These are phyloP conservation scores for Gymnogyps californianus DNA, from an alignment of 2,113 vertebrate species.

Conservation along the genomic window DNA sequence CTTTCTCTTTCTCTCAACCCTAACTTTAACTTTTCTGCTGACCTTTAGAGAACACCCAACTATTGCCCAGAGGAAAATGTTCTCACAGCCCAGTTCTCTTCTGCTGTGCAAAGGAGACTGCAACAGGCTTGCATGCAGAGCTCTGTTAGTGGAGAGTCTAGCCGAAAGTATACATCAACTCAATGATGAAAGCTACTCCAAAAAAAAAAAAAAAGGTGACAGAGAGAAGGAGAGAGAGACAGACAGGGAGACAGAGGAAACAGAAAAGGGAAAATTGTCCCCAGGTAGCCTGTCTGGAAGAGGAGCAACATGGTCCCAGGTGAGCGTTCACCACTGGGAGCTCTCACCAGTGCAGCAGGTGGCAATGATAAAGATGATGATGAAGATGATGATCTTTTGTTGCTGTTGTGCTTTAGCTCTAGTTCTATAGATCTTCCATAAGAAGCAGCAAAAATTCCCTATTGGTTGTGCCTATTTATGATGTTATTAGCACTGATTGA, in stretches of 20 bases:
- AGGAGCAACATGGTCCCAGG: not conserved
- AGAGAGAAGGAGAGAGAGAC: not conserved
- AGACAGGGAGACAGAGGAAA: not conserved
- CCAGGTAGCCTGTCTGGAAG: not conserved
- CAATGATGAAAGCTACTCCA: not conserved
- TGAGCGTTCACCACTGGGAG: not conserved
- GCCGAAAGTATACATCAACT: fast-evolving
- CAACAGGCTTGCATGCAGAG: not conserved
- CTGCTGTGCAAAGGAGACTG: not conserved
- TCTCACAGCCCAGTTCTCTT: not conserved
- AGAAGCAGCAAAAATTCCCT: not conserved
- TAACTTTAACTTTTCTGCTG: not conserved
- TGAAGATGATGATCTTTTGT: not conserved
- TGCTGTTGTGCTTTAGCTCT: not conserved
- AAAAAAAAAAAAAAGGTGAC: not conserved
- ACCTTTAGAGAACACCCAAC: not conserved
- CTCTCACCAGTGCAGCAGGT: not conserved
- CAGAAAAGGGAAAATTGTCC: not conserved
- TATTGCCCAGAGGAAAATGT: not conserved
- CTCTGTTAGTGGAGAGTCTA: not conserved
- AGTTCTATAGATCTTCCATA: not conserved
- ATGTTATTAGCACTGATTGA: not conserved
- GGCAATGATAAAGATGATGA: not conserved
- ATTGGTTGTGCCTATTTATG: not conserved
- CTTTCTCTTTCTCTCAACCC: not conserved